Evolutionary conservation across 2,888 invertebrate species (phyloP).

Genomic region (Strigamia crassipes): DNA sequence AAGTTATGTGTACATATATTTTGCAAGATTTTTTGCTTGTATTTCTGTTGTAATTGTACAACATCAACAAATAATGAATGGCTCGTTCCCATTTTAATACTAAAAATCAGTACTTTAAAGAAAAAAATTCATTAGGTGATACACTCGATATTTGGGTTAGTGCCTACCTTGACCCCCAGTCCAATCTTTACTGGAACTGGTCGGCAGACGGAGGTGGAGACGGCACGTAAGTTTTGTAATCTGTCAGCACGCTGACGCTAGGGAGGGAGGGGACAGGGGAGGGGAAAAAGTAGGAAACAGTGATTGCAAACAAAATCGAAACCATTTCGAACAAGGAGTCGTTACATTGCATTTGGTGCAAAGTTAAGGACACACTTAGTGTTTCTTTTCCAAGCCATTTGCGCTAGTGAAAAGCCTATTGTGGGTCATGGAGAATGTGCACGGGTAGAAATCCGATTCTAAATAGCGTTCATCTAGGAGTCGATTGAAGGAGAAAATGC

Average conservation of each 20-base stretch:
- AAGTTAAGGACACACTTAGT: slow-evolving; percentile 25
- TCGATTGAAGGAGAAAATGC: not conserved
- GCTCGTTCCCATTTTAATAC: no score
- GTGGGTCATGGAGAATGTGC: slow-evolving; percentile 13
- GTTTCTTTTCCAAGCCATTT: slow-evolving; percentile 26
- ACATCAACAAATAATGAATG: no score
- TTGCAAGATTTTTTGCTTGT: no score
- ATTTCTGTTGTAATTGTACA: no score
- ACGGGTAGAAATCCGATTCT: not conserved
- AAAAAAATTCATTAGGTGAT: no score
- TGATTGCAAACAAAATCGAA: slow-evolving; percentile 26
- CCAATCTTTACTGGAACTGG: no score
- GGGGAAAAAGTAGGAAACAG: slow-evolving; percentile 5
- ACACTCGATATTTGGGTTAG: no score
- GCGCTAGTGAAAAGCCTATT: not conserved
- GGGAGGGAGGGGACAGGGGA: no score
- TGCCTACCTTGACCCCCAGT: no score
- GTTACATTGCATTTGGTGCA: slow-evolving; percentile 26
- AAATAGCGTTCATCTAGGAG: not conserved
- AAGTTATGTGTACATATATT: no score
- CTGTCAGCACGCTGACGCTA: not conserved
- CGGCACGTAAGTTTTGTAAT: not conserved
- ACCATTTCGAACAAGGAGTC: slow-evolving; percentile 11
- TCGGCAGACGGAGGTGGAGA: no score
- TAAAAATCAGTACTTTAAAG: no score